Base-by-base conservation (phyloP, 2,888 invertebrate genomes). In the Scaeva pyrastri region DNA sequence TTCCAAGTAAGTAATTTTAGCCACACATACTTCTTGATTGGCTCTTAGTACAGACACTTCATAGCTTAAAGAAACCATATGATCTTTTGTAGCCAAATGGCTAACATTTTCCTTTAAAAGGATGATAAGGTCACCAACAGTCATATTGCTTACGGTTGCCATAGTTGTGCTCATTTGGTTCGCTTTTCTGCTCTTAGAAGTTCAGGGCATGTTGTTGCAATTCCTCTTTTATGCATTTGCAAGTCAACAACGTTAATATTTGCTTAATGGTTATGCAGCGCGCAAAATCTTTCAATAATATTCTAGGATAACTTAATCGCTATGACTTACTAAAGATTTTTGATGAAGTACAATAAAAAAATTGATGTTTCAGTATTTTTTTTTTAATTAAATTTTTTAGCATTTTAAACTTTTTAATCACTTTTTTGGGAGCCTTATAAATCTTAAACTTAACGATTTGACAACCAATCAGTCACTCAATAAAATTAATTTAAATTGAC, bases 401-500 rank as follows among this genome's bases (percentile, higher is more conserved):
- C 10, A 6, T 10, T 1, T 10, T 7, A 10, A 39, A 10, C 6
- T 16, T 48, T n/a, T 48, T 48, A 48, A 16, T 16, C 16, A 48
- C 48, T 48, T 48, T 43, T 16, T 48, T 16, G 8, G 48, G 48
- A 16, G 48, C 16, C 48, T 48, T 48, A 48, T 48, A 48, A 48
- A 48, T 16, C 1, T n/a, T 48, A 16, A 48, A 48, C n/a, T 48
- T n/a, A 48, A 6, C 5, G 48, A 7, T 48, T 48, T 48, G 48
- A 48, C 48, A 48, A 48, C 48, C 16, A 48, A 48, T 48, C 48
- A 19, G 48, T 48, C 48, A 48, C 16, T 48, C 48, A n/a, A n/a
- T n/a, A n/a, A n/a, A n/a, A n/a, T n/a, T n/a, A n/a, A n/a, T n/a
- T n/a, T n/a, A n/a, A n/a, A n/a, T n/a, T n/a, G n/a, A n/a, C n/a